Base-by-base conservation (phyloP, 1,140 invertebrate genomes). In the Vollenhovia emeryi region DNA sequence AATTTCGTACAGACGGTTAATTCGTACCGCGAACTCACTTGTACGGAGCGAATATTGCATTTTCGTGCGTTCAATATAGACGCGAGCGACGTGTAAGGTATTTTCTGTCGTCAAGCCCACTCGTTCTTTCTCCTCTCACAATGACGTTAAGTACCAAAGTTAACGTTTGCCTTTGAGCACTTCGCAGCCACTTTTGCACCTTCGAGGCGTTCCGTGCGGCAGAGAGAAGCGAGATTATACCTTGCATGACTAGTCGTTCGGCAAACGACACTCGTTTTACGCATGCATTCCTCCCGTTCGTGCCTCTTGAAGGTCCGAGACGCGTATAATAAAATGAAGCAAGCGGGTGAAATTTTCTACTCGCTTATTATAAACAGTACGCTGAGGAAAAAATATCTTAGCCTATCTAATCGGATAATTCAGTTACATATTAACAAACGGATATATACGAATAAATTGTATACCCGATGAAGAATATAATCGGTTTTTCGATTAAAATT, bases 211-310 rank as follows among this genome's bases (percentile, higher is more conserved):
- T 55, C 68, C n/a, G 0, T 18, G 18, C 15, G 7, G 43, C 43
- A 43, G 50, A 69, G 62, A 75, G 45, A n/a, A 36, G 21, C 30
- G 40, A 60, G 57, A 79, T 79, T 50, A 69, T 24, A 68, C 69
- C 59, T 76, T 24, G 87, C 87, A 75, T 80, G 87, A 87, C 82
- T 80, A 87, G 78, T 52, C 82, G 43, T 75, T 75, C 69, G 18
- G 59, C 82, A 55, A 85, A 59, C 30, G 71, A 75, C 71, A 84
- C 71, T 75, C 55, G 52, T 76, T 84, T 50, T 27, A 80, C 50
- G 50, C 60, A 9, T 71, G 27, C 73, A 76, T 78, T 64, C 55
- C 66, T 45, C 18, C 62, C 43, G 30, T 13, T n/a, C 9, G 15
- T 48, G 52, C 11, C 33, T n/a, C 43, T 57, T n/a, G 30, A 76